These are phyloP conservation scores for Mesaphorura yosii DNA, from an alignment of 1,140 invertebrate species.

Conservation along the genomic window DNA sequence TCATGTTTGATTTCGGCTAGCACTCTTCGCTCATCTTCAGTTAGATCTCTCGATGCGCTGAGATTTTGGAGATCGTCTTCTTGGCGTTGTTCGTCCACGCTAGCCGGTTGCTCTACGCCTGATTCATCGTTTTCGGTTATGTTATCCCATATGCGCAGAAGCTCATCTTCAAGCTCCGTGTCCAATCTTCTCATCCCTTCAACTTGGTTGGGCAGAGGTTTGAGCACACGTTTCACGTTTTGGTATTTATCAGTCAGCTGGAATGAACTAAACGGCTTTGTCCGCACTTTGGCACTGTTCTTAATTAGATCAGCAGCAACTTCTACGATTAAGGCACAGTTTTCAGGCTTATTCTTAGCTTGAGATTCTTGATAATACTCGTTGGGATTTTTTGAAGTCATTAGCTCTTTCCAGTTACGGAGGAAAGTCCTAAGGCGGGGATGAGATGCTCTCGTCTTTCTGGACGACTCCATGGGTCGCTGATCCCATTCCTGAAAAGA, in stretches of 20 bases:
- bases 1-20: too few species aligned
- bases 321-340: conserved; percentile 9
- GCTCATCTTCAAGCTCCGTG: neutral
- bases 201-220: neutral
- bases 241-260: neutral
- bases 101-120: too few species aligned
- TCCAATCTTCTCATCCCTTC: conserved; percentile 3
- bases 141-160: too few species aligned
- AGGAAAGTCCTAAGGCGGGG: conserved; percentile 1
- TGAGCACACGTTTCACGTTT: neutral
- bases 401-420: conserved; percentile 7
- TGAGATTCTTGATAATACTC: neutral
- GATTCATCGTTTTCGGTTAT: too few species aligned
- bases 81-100: too few species aligned
- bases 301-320: neutral
- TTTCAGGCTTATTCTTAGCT: neutral
- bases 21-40: too few species aligned
- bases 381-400: neutral
- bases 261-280: conserved; percentile 11
- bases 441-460: conserved; percentile 2
- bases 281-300: neutral
- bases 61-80: too few species aligned
- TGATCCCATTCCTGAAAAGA: conserved; percentile 21
- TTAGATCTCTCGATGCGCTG: too few species aligned
- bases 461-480: neutral